Conservation (phyloP, 2,797 vertebrate species). For the Limosa lapponica region DNA sequence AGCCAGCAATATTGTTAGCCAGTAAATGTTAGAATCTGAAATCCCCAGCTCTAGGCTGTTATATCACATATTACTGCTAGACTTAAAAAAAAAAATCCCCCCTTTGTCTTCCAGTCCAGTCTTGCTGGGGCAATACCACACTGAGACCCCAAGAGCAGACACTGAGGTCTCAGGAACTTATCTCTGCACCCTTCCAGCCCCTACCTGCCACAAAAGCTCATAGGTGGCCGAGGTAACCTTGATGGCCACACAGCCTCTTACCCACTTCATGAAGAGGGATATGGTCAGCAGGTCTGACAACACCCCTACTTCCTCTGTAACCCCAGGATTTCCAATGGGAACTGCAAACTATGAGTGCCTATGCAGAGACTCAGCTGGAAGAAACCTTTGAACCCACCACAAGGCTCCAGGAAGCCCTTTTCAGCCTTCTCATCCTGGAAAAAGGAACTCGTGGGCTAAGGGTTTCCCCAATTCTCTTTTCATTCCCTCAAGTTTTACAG, state of each 20-base stretch:
- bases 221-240: not conserved
- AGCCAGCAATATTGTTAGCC: not conserved
- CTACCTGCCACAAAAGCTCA: not conserved
- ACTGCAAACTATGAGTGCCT: fast-evolving
- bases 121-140: not conserved
- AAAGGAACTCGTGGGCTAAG: not conserved
- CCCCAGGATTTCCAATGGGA: not conserved
- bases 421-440: not conserved
- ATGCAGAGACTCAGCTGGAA: not conserved
- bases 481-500: not conserved
- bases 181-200: not conserved
- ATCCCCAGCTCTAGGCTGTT: not conserved
- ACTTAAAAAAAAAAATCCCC: not conserved
- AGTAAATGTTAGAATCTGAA: not conserved
- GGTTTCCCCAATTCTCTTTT: not conserved
- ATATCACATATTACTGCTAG: not conserved
- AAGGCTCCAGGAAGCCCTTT: not conserved
- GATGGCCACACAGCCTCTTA: not conserved
- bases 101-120: not conserved
- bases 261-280: fast-evolving
- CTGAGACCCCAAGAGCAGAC: not conserved
- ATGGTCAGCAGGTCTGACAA: not conserved
- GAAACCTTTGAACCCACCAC: not conserved
- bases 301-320: not conserved
- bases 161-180: not conserved